Evolutionary conservation across 2,113 vertebrate genomes (phyloP).

Genomic region (Ascaphus truei): DNA sequence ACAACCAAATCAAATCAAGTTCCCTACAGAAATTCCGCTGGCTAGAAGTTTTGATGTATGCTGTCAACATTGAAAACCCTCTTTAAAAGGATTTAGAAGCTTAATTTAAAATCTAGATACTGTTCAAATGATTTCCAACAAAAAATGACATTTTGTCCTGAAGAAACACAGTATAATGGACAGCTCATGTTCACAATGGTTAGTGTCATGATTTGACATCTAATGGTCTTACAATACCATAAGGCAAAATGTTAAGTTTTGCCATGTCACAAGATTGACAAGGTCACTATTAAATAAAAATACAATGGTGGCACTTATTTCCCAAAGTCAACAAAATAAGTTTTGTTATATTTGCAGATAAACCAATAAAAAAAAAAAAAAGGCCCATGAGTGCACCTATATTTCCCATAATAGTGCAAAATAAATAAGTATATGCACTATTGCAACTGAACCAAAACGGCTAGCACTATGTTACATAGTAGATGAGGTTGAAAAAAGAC

Average conservation of each 20-base stretch:
- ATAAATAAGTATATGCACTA: no score
- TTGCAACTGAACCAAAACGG: no score
- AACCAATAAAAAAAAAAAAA: no score
- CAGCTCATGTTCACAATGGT: constrained; percentile 13
- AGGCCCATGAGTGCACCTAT: no score
- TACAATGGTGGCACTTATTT: constrained; percentile 2
- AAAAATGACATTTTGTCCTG: neutral
- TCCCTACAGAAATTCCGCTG: neutral
- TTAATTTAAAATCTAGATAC: neutral
- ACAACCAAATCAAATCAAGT: neutral
- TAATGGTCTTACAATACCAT: neutral
- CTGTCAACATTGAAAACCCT: neutral
- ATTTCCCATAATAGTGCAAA: no score
- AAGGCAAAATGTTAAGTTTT: constrained; percentile 8
- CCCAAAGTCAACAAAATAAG: no score
- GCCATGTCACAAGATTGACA: constrained; percentile 20
- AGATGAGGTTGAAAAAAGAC: no score
- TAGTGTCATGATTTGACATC: constrained; percentile 8
- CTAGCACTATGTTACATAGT: no score
- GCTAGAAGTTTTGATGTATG: no score
- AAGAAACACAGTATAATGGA: neutral
- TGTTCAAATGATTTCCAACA: neutral
- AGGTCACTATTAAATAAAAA: constrained; percentile 11
- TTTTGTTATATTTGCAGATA: no score
- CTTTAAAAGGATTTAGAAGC: neutral